Percentiles rank a stretch among this genome's conserved stretches.
phyloP scores from a whole-genome alignment of 1,140 invertebrate genomes.

The Pygmarrhopalites habei region DNA sequence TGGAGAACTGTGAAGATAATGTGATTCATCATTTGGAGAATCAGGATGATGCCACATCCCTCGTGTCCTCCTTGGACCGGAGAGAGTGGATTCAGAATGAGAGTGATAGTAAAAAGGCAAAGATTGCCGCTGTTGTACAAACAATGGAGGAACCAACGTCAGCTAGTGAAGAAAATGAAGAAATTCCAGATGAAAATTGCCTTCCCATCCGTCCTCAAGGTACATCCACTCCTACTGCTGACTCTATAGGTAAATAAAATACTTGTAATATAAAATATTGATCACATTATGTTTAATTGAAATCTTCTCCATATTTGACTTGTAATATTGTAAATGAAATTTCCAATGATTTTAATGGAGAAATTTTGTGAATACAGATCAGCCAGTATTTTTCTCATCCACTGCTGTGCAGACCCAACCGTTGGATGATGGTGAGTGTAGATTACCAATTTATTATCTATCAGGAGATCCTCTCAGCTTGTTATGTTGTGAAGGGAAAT shows the following conservation, averaged over 20 bases:
- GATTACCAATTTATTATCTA: too few species aligned
- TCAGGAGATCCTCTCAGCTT: background rate
- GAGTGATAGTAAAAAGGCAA: slow-evolving; percentile 43
- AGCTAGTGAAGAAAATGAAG: slow-evolving; percentile 42
- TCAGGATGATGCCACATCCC: slow-evolving; percentile 35
- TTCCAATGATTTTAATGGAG: too few species aligned
- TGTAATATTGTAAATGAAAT: too few species aligned
- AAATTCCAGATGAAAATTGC: slow-evolving; percentile 39
- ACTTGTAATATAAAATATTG: too few species aligned
- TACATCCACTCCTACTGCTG: too few species aligned
- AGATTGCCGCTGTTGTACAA: slow-evolving; percentile 41
- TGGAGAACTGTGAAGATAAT: slow-evolving; percentile 31
- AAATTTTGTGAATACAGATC: too few species aligned
- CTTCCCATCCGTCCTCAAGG: slow-evolving; percentile 1
- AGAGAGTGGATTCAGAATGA: slow-evolving; percentile 38
- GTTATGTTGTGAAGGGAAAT: slow-evolving; percentile 43
- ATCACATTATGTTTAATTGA: too few species aligned
- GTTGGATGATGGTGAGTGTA: slow-evolving; percentile 31
- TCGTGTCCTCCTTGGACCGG: slow-evolving; percentile 30
- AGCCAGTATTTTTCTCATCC: too few species aligned
- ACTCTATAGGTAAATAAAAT: background rate
- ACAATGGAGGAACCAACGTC: slow-evolving; percentile 21
- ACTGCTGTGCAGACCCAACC: slow-evolving; percentile 34
- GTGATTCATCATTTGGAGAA: slow-evolving; percentile 38
- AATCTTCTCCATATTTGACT: too few species aligned